Evolutionary conservation across 2,888 invertebrate genomes (phyloP).

Genomic region (Nemoura dubitans): DNA sequence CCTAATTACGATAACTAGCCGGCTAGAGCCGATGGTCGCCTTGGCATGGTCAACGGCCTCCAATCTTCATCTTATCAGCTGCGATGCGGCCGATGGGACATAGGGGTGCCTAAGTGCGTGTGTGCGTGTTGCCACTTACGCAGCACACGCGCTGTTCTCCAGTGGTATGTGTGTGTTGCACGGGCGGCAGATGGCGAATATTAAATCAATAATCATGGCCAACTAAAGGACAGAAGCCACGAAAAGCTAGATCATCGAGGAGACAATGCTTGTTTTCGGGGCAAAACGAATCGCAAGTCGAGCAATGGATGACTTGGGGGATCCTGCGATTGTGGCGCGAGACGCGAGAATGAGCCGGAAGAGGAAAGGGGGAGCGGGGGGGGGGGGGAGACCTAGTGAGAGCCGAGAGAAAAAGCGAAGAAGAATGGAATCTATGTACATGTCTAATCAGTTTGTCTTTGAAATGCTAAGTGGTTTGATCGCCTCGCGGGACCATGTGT

Average conservation of each 20-base stretch:
- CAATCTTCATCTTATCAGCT: not conserved
- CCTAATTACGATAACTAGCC: not conserved
- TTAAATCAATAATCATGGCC: not conserved
- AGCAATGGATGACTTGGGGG: not conserved
- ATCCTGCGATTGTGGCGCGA: not conserved
- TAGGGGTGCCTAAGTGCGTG: not conserved
- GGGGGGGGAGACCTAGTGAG: not conserved
- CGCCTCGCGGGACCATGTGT: not conserved
- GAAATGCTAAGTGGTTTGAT: not conserved
- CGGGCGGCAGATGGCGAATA: not conserved
- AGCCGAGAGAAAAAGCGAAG: not conserved
- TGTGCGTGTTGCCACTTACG: not conserved
- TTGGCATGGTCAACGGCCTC: not conserved
- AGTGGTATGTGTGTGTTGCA: not conserved
- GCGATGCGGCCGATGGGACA: not conserved
- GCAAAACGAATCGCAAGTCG: not conserved
- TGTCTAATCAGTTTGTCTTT: slow-evolving; percentile 3
- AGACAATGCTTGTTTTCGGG: not conserved
- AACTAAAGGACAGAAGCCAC: not conserved
- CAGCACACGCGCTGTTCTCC: not conserved
- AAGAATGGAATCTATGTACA: not conserved
- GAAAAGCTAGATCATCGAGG: not conserved
- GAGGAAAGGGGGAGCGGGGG: not conserved
- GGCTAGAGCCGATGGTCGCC: not conserved
- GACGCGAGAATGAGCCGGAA: not conserved